These are phyloP conservation scores for Galeopterus variegatus DNA, from an alignment of 2,113 vertebrate genomes.

Conservation along the genomic window DNA sequence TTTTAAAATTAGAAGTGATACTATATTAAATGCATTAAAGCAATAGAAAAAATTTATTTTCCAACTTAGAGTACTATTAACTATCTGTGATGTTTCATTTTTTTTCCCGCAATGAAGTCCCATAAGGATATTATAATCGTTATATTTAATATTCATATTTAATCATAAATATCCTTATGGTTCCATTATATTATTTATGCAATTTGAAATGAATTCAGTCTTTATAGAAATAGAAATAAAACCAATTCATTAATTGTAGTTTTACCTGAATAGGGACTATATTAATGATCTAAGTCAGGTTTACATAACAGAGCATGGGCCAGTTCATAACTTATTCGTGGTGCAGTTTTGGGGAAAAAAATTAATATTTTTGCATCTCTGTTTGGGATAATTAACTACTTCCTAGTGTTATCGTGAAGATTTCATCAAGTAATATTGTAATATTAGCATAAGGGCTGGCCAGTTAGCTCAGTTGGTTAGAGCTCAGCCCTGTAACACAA, in stretches of 20 bases:
- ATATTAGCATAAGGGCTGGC: no score
- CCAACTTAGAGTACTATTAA: slow-evolving; percentile 7
- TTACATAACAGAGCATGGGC: not conserved
- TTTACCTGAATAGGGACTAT: slow-evolving; percentile 20
- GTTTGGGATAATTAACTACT: not conserved
- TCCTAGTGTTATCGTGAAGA: not conserved
- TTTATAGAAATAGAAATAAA: slow-evolving; percentile 41
- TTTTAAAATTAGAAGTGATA: slow-evolving; percentile 15
- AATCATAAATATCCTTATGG: not conserved
- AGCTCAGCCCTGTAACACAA: no score
- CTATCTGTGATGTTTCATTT: not conserved
- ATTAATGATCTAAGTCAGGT: not conserved
- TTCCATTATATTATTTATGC: not conserved
- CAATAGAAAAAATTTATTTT: slow-evolving; percentile 11
- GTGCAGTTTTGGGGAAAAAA: not conserved
- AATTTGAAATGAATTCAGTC: slow-evolving; percentile 22
- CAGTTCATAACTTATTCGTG: not conserved
- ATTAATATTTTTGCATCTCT: not conserved
- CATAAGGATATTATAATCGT: not conserved
- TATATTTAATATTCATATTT: no score
- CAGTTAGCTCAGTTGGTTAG: no score
- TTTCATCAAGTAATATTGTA: not conserved
- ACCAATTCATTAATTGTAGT: not conserved
- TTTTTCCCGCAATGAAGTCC: slow-evolving; percentile 19
- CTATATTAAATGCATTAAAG: slow-evolving; percentile 58